These are phyloP conservation scores for Hyphantria cunea DNA, from an alignment of 1,140 invertebrate species.

Conservation along the genomic window DNA sequence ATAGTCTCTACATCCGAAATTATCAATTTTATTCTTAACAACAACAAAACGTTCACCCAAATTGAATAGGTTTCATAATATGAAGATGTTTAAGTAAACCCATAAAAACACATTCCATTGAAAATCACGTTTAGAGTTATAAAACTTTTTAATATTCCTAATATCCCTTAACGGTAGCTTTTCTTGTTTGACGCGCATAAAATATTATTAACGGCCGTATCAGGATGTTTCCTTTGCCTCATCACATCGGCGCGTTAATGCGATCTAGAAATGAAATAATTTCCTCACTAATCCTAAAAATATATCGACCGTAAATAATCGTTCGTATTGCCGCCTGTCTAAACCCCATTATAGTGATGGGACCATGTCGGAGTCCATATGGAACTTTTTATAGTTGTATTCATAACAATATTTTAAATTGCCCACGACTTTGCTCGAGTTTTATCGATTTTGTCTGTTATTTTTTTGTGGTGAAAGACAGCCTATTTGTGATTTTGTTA, in stretches of 20 bases:
- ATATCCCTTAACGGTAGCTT: constrained; percentile 36
- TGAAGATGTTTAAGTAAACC: constrained; percentile 22
- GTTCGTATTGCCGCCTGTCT: constrained; percentile 64
- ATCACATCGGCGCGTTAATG: constrained; percentile 42
- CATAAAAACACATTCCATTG: constrained; percentile 28
- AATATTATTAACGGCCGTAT: constrained; percentile 26
- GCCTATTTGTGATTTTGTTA: too few species aligned
- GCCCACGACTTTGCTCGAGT: too few species aligned
- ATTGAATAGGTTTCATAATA: constrained; percentile 21
- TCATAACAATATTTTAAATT: too few species aligned
- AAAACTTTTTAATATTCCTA: constrained; percentile 32
- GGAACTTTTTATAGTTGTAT: background rate
- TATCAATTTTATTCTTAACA: too few species aligned
- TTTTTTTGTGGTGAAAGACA: too few species aligned
- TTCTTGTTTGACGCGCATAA: constrained; percentile 35
- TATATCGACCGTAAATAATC: constrained; percentile 76
- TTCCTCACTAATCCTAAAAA: constrained; percentile 76
- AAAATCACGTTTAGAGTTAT: constrained; percentile 21
- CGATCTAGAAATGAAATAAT: constrained; percentile 71
- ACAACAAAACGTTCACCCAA: background rate
- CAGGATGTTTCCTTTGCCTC: constrained; percentile 4
- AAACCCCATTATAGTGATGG: constrained; percentile 58
- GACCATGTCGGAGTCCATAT: constrained; percentile 9
- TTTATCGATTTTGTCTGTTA: too few species aligned
- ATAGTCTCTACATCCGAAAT: too few species aligned